phyloP scores from a whole-genome alignment of 2,888 invertebrate genomes.

The Nomada flava region DNA sequence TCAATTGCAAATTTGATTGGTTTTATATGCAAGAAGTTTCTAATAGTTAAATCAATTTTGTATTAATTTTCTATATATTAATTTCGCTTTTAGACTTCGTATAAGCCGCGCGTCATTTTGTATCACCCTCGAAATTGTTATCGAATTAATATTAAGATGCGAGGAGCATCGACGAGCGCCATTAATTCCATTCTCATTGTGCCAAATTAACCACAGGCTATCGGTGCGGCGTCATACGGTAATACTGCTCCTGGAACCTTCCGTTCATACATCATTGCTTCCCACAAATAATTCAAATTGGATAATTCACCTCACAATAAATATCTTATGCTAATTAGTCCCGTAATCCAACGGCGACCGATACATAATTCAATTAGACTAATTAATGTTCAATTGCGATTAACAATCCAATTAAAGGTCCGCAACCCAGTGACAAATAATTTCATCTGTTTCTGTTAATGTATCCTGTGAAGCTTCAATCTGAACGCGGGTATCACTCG shows the following conservation, averaged over 20 bases:
- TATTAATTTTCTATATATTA: too few species aligned
- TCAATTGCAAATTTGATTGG: background rate
- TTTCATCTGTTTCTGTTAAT: slow-evolving; percentile 46
- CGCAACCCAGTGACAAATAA: slow-evolving; percentile 39
- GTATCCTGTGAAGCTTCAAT: slow-evolving; percentile 28
- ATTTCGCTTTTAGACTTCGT: background rate
- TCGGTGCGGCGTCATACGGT: slow-evolving; percentile 16
- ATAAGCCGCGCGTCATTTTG: slow-evolving; percentile 10
- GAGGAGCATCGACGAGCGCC: background rate
- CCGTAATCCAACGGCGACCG: slow-evolving; percentile 45
- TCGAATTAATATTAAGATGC: background rate
- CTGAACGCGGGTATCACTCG: slow-evolving; percentile 2
- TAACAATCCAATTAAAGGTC: slow-evolving; percentile 64
- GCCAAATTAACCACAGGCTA: slow-evolving; percentile 26
- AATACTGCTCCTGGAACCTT: slow-evolving; percentile 4
- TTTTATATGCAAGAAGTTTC: too few species aligned
- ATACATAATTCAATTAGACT: slow-evolving; percentile 62
- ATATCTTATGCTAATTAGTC: slow-evolving; percentile 62
- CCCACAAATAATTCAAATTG: slow-evolving; percentile 57
- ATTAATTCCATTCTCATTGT: slow-evolving; percentile 38
- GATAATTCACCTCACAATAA: slow-evolving; percentile 60
- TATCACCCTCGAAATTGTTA: too few species aligned
- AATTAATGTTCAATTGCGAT: slow-evolving; percentile 61
- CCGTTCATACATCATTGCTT: slow-evolving; percentile 55
- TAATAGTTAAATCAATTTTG: too few species aligned